phyloP scores from a whole-genome alignment of 1,140 invertebrate species.

The Drosophila virilis region DNA sequence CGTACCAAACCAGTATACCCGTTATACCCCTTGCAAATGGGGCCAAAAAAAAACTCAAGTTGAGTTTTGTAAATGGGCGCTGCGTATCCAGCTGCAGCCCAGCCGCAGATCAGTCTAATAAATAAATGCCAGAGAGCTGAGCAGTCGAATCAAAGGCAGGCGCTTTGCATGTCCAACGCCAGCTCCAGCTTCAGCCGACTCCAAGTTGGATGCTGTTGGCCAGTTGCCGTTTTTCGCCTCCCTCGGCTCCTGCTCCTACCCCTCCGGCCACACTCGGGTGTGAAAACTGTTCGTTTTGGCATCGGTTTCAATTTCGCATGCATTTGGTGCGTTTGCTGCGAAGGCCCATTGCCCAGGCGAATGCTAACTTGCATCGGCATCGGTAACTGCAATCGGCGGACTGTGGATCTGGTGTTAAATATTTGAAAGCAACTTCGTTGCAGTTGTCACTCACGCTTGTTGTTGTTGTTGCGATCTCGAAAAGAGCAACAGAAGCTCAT shows the following conservation, averaged over 20 bases:
- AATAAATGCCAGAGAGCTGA: slow-evolving; percentile 61
- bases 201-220: not conserved
- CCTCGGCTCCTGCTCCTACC: not conserved
- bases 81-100: no score
- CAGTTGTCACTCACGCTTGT: slow-evolving; percentile 71
- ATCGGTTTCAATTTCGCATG: slow-evolving; percentile 67
- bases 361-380: slow-evolving; percentile 27
- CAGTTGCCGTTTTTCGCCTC: not conserved
- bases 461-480: slow-evolving; percentile 52
- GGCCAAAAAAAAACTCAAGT: slow-evolving; percentile 42
- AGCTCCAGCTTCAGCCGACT: not conserved
- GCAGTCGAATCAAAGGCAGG: slow-evolving; percentile 28
- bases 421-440: slow-evolving; percentile 74
- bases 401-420: slow-evolving; percentile 65
- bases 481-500: slow-evolving; percentile 77
- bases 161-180: slow-evolving; percentile 26
- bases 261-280: slow-evolving; percentile 29
- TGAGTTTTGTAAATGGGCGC: slow-evolving; percentile 60
- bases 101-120: slow-evolving; percentile 46
- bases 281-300: slow-evolving; percentile 67
- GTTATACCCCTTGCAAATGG: no score
- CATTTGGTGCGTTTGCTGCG: slow-evolving; percentile 63
- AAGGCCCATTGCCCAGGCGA: slow-evolving; percentile 11
- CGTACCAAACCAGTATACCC: no score
- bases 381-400: not conserved